Base-by-base conservation (phyloP, 2,888 invertebrate species). In the Adelphocoris suturalis region DNA sequence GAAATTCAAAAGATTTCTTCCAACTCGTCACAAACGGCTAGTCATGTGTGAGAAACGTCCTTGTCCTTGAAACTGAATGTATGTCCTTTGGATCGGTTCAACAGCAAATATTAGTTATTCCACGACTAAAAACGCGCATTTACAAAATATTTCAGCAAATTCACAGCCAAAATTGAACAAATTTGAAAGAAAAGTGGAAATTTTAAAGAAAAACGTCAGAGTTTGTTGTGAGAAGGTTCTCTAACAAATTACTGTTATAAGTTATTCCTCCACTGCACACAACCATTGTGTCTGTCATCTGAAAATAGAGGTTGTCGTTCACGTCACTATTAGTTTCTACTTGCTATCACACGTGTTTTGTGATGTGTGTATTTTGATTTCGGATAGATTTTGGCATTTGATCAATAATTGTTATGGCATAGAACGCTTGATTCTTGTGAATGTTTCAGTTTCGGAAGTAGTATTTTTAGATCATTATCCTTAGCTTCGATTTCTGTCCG, bases 21-120 rank as follows among this genome's bases (percentile, higher is more conserved):
- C 82, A 52, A 47, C 27, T 61, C 85, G 37, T 61, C 85, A 61
- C 85, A 13, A 85, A 85, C 12, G 57, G 85, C 85, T 61, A n/a
- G 85, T 85, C 85, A 85, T 85, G 61, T 85, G 85, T 61, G 85
- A 37, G 28, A n/a, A 28, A 27, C 76, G 28, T 47, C 47, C 78
- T 78, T 19, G 78, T 78, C 78, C 78, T 78, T 46, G 78, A 78
- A 78, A 78, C 78, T n/a, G 37, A n/a, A 46, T 78, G 68, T n/a
- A 19, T n/a, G 19, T 0, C 11, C 12, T 11, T 0, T 23, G 11
- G 68, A 68, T 7, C 13, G 68, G 27, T 68, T 23, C 12, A 68
- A 68, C 68, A 12, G 68, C 23, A 68, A 68, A 68, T 57, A 16
- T 61, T 23, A 27, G 52, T 68, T 68, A 27, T 14, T 3, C 16